A percentile compares a stretch with the other conserved stretches of the same genome.
Conservation (phyloP, 2,888 invertebrate species). For the Lasiommata megera region DNA sequence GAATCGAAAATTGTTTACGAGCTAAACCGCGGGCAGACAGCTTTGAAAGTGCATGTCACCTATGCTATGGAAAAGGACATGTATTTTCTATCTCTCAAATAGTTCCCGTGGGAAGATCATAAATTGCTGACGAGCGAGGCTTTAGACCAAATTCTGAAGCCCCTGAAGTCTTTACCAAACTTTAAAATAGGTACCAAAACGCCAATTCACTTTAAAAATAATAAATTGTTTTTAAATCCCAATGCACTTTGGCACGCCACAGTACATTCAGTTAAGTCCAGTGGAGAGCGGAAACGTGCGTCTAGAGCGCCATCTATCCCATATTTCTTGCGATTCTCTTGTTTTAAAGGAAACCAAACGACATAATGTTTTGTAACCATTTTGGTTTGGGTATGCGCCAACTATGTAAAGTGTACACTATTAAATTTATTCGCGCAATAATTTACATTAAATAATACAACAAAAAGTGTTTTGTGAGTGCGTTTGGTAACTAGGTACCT, state of each 20-base stretch:
- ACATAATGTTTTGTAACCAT: constrained; percentile 71
- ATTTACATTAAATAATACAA: constrained; percentile 29
- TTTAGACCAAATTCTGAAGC: no score
- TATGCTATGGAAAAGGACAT: no score
- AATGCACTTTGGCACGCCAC: constrained; percentile 24
- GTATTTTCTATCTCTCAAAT: no score
- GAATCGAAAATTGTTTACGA: no score
- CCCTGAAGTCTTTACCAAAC: no score
- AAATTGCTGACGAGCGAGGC: no score
- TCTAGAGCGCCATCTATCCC: constrained; percentile 74
- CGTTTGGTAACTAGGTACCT: background rate
- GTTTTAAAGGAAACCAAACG: constrained; percentile 72
- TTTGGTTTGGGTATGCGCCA: constrained; percentile 68
- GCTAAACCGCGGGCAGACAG: no score
- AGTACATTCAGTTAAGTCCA: constrained; percentile 35
- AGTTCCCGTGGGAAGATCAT: no score
- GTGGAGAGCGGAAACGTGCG: constrained; percentile 63
- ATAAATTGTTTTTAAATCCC: background rate
- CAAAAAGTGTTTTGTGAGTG: constrained; percentile 1
- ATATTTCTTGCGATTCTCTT: constrained; percentile 66
- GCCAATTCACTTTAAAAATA: no score
- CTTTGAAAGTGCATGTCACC: no score
- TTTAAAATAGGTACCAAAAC: no score
- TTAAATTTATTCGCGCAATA: constrained; percentile 39
- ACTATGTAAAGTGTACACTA: constrained; percentile 56